Percentiles rank a stretch among this genome's conserved stretches.
Evolutionary conservation across 53 echinoderm and acorn worm genomes (phyloP).

Genomic region (Holothuria scabra): DNA sequence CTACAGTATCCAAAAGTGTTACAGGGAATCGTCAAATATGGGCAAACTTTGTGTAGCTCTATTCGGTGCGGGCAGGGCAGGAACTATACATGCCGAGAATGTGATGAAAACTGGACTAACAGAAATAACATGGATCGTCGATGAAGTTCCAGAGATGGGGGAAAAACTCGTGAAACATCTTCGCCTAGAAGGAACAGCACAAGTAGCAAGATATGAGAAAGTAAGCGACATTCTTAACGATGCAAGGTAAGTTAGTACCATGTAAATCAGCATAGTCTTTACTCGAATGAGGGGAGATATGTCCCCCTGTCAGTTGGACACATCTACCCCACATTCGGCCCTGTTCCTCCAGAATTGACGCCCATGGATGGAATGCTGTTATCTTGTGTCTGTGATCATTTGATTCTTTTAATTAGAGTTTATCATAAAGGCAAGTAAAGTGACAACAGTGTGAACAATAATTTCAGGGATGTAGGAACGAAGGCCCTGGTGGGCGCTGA

Average conservation of each 20-base stretch:
- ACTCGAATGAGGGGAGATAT: no score
- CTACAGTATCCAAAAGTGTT: not conserved
- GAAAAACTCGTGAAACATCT: constrained; percentile 27
- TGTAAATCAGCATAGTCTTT: no score
- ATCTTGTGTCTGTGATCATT: no score
- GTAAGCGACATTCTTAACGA: not conserved
- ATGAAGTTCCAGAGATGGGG: constrained; percentile 50
- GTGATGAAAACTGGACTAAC: constrained; percentile 52
- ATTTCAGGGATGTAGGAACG: no score
- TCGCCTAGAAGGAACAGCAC: not conserved
- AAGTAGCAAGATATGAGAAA: not conserved
- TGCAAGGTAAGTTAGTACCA: not conserved
- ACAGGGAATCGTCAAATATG: not conserved
- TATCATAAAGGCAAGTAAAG: no score
- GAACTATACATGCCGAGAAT: constrained; percentile 63
- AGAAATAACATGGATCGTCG: constrained; percentile 68
- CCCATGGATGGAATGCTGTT: no score
- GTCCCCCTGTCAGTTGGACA: no score
- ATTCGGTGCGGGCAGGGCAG: constrained; percentile 81
- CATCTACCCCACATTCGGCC: no score
- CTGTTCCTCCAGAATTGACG: no score
- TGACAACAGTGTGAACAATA: no score
- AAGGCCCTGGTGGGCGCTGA: no score
- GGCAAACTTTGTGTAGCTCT: constrained; percentile 63
- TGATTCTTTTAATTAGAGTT: no score